These are phyloP conservation scores for Phalacrocorax brasilianus DNA, from an alignment of 2,113 vertebrate genomes.

Conservation along the genomic window DNA sequence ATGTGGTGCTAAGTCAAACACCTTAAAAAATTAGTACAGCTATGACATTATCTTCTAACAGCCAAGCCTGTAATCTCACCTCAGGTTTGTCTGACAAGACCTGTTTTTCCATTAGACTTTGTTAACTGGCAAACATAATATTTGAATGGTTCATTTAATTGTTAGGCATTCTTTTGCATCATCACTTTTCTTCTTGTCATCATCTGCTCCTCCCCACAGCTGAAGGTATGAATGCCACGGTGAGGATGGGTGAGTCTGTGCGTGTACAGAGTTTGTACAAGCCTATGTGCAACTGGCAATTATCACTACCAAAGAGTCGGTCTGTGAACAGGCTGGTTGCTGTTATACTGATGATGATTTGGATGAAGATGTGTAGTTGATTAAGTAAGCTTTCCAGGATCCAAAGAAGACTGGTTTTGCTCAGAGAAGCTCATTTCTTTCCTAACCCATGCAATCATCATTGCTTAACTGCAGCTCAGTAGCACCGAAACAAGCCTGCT, in stretches of 20 bases:
- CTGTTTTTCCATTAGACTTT: neutral
- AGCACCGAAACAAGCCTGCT: neutral
- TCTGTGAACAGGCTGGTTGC: neutral
- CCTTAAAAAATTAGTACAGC: neutral
- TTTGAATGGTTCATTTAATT: neutral
- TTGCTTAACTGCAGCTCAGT: neutral
- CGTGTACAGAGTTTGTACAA: neutral
- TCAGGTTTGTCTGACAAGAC: neutral
- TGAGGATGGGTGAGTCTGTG: neutral
- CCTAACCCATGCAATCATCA: neutral
- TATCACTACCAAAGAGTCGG: neutral
- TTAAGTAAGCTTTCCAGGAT: neutral
- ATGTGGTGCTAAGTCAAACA: neutral
- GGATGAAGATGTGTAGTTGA: neutral
- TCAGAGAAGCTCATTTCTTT: neutral
- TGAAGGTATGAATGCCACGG: neutral
- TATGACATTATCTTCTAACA: neutral
- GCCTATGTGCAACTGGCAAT: neutral
- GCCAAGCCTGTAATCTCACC: neutral
- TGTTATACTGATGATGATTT: neutral
- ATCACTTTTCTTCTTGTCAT: neutral
- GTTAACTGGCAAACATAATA: neutral
- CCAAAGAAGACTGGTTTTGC: neutral
- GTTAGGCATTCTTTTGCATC: neutral
- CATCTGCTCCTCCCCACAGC: neutral